Conservation (phyloP, 2,113 vertebrate species). For the Hemiscyllium ocellatum region DNA sequence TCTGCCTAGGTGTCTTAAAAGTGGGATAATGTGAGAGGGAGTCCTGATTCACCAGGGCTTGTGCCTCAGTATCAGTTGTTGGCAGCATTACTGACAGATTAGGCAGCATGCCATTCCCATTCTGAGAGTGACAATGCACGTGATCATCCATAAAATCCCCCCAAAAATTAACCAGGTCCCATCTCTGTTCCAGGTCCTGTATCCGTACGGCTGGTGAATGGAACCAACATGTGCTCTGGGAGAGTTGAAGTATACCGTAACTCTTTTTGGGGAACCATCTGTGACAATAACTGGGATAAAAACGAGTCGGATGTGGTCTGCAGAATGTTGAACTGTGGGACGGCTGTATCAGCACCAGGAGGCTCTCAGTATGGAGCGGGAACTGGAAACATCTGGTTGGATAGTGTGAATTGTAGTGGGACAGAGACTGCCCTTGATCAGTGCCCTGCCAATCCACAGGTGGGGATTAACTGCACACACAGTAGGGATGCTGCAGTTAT, state of each 20-base stretch:
- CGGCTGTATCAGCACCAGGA: neutral
- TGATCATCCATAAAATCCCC: too few species aligned
- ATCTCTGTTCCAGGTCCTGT: neutral
- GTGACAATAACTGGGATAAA: neutral
- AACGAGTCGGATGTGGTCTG: neutral
- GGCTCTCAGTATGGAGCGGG: neutral
- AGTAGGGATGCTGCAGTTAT: neutral
- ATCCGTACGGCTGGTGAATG: neutral
- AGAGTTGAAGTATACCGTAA: neutral
- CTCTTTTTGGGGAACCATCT: neutral
- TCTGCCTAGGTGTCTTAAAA: too few species aligned
- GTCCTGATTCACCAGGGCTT: too few species aligned
- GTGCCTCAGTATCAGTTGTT: too few species aligned
- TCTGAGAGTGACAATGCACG: too few species aligned
- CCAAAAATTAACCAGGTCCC: too few species aligned
- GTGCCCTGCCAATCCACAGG: neutral
- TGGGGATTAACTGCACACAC: neutral
- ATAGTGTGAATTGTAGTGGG: neutral
- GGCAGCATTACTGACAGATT: too few species aligned
- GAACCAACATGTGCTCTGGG: neutral
- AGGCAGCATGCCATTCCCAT: too few species aligned
- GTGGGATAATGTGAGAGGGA: too few species aligned
- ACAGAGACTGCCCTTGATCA: neutral
- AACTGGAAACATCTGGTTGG: neutral
- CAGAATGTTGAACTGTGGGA: constrained; percentile 10